Base-by-base conservation (phyloP, 2,113 vertebrate species). In the Catharus minimus region DNA sequence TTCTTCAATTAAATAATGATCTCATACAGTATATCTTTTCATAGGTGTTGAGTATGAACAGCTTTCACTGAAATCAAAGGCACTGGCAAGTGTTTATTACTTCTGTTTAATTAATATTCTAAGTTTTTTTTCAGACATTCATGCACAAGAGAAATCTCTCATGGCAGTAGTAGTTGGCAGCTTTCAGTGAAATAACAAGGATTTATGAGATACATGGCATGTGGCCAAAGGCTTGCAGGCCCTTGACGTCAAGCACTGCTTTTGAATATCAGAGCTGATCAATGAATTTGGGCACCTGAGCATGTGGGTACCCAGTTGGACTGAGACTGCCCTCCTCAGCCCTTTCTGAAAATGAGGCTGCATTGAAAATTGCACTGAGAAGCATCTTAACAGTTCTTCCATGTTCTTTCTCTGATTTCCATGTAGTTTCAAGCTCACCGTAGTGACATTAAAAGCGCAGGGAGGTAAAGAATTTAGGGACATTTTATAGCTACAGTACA, bases 21-120 rank as follows among this genome's bases (percentile, higher is more conserved):
- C 5, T 82, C 72, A 84, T 26, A 65, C 5, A 67, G 30, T 36
- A 52, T 27, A 9, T 71, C 67, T 88, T 66, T 81, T 90, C 56
- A 28, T 39, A 92, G 46, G 39, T 91, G 50, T 50, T 75, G 58
- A 55, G 5, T 52, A 85, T 44, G 24, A 82, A 38, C 18, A 71
- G 22, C 32, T 83, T 83, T 74, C 68, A 78, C 41, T 41, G 57
- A 90, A 86, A 52, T 18, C 36, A 88, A 83, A 86, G 44, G 27
- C 36, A 52, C 41, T 86, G 38, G 79, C 36, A 77, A 66, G 30
- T 60, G n/a, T 44, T 80, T 79, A 60, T 55, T 79, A 65, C 33
- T 82, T 88, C 73, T 64, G n/a, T 74, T 74, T 89, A 88, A 86
- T 87, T 91, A 86, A 88, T 71, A 52, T 56, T 36, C 20, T 56